Conservation (phyloP, 1,140 invertebrate genomes). For the Drosophila repletoides region DNA sequence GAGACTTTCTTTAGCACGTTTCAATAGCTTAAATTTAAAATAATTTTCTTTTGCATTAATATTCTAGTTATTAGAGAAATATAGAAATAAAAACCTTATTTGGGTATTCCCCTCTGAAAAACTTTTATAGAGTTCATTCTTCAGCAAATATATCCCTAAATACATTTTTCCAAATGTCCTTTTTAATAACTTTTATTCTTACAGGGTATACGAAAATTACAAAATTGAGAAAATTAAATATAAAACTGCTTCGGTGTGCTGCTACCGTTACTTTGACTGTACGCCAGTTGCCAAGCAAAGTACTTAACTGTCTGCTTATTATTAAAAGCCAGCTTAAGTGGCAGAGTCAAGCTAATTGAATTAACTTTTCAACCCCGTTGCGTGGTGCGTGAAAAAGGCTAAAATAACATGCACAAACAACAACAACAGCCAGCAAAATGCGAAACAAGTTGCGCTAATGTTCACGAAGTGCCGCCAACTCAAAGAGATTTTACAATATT, state of each 20-base stretch:
- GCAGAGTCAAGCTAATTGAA: constrained; percentile 78
- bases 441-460: constrained; percentile 61
- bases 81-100: no score
- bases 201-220: constrained; percentile 10
- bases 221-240: constrained; percentile 22
- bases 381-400: constrained; percentile 67
- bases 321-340: constrained; percentile 79
- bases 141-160: no score
- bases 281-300: constrained; percentile 48
- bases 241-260: neutral
- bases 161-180: neutral
- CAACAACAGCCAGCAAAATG: constrained; percentile 35
- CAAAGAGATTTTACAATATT: constrained; percentile 63
- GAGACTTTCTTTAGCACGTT: no score
- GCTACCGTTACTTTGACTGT: neutral
- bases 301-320: constrained; percentile 77
- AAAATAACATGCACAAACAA: constrained; percentile 44
- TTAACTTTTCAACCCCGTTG: constrained; percentile 62
- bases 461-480: constrained; percentile 62
- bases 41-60: neutral
- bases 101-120: no score
- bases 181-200: neutral
- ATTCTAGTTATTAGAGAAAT: no score
- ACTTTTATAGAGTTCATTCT: no score
- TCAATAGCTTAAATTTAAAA: neutral